Percentiles rank a stretch among this genome's conserved stretches.
phyloP scores from a whole-genome alignment of 1,140 invertebrate genomes.

The Ceratosolen fusciceps region DNA sequence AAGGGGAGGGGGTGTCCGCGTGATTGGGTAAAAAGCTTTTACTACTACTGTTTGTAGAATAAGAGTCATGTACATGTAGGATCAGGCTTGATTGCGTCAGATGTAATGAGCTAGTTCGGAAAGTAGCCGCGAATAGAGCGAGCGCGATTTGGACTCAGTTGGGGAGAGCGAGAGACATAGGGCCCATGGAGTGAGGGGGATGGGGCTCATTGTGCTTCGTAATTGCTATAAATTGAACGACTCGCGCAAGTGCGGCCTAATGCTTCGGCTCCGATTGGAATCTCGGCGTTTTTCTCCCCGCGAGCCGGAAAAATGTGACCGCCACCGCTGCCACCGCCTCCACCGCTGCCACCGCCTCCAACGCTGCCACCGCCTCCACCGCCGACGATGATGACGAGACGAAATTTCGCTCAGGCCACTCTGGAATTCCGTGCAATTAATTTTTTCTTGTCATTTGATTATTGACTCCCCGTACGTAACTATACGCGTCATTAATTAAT shows the following conservation, averaged over 20 bases:
- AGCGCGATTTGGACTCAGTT: neutral
- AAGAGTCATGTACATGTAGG: conserved; percentile 3
- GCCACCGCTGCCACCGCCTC: no score
- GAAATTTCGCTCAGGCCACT: conserved; percentile 9
- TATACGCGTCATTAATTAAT: conserved; percentile 42
- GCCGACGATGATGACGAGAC: conserved; percentile 39
- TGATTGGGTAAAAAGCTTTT: conserved; percentile 48
- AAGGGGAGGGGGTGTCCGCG: neutral
- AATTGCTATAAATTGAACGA: conserved; percentile 59
- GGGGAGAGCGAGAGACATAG: neutral
- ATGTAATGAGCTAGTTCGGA: neutral
- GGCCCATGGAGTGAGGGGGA: neutral
- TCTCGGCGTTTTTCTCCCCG: conserved; percentile 37
- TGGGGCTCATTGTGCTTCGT: conserved; percentile 55
- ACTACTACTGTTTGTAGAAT: conserved; percentile 41
- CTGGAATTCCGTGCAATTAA: conserved; percentile 48
- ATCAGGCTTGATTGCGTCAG: conserved; percentile 19
- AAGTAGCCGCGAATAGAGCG: neutral
- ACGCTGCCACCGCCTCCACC: no score
- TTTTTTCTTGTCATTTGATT: conserved; percentile 41
- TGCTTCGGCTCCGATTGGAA: conserved; percentile 41
- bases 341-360: no score
- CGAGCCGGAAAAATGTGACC: conserved; percentile 19
- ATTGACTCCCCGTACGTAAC: conserved; percentile 28
- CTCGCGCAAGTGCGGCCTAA: conserved; percentile 30